phyloP scores from a whole-genome alignment of 2,888 invertebrate genomes.

The Melanophora roralis region DNA sequence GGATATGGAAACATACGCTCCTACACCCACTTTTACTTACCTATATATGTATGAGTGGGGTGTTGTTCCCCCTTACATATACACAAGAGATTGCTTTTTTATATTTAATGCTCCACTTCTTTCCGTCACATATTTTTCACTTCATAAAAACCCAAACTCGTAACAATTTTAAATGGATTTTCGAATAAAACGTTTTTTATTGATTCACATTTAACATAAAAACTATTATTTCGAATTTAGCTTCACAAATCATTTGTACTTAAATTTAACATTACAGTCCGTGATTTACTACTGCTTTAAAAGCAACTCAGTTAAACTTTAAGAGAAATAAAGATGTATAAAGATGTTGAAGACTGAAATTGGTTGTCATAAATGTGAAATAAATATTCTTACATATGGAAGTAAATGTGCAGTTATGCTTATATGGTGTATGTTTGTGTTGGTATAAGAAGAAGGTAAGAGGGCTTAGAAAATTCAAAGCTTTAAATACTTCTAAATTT shows the following conservation, averaged over 20 bases:
- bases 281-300: constrained; percentile 50
- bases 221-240: constrained; percentile 49
- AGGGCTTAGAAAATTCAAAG: background rate
- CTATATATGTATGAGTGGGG: background rate
- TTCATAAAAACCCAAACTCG: constrained; percentile 44
- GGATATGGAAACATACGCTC: background rate
- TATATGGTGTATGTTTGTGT: no score
- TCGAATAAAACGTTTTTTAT: constrained; percentile 51
- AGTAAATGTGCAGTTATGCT: background rate
- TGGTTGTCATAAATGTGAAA: constrained; percentile 27
- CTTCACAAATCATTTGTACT: constrained; percentile 53
- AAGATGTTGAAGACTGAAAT: background rate
- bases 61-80: background rate
- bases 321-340: background rate
- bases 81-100: constrained; percentile 16
- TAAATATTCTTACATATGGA: background rate
- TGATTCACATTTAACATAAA: constrained; percentile 43
- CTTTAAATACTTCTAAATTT: constrained; percentile 34
- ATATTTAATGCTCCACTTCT: constrained; percentile 32
- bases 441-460: no score
- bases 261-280: constrained; percentile 45
- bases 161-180: constrained; percentile 54
- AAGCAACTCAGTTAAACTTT: background rate
- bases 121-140: constrained; percentile 55
- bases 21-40: background rate